Evolutionary conservation across 2,888 invertebrate genomes (phyloP), one percentile per base, ranked within the genome.

Genomic region (Plebejus argus): DNA sequence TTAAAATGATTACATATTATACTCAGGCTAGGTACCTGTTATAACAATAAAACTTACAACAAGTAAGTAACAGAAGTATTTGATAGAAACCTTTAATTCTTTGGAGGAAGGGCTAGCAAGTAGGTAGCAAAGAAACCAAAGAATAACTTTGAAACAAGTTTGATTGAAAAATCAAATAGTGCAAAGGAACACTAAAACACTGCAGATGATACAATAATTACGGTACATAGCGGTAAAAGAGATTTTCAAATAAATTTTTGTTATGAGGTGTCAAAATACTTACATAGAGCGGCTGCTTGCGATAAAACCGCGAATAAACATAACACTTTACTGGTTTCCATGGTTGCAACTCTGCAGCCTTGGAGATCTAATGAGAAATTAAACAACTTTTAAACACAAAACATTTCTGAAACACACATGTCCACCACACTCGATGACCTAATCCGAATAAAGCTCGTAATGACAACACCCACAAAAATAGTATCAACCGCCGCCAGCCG

Each of bases 401-500:
- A 91, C 90, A 88, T 89, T 89, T 89, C 86, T 86, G 88, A 89
- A 89, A 90, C 88, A 93, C 93, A 92, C 92, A 92, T 92, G 93
- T 91, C 88, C 89, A 89, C 88, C 83, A 85, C 91, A 90, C 89
- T 89, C 85, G 93, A 93, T 94, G 93, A 94, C 92, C 93, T 93
- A 93, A 94, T 93, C 92, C 90, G 88, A 91, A 86, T 90, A 88
- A 90, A 90, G 91, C 84, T 86, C 86, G 89, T 89, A 91, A 92
- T 94, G 94, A 94, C 94, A 94, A 94, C 94, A 94, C 93, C 95
- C 89, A 95, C 94, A 91, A 94, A 93, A 95, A 96, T 88, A 96
- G 95, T 86, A 94, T 86, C 90, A 95, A 92, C 82, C 85, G 87
- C 86, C 88, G 90, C 85, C 84, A 85, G 87, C 88, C 85, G 66